Conservation (phyloP, 2,113 vertebrate species). For the Sapajus apella region DNA sequence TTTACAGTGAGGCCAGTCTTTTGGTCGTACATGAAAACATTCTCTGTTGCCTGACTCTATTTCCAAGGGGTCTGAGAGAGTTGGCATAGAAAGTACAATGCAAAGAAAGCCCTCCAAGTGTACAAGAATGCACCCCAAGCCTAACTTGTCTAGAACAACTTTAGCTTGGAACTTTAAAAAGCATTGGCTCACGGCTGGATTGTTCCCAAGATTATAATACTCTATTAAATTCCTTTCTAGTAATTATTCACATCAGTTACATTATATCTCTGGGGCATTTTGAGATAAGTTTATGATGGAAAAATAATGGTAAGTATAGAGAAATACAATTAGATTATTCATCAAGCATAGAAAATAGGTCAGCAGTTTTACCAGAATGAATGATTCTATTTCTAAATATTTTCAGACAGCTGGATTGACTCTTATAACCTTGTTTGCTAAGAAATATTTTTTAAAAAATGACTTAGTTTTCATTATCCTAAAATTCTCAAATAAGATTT, state of each 20-base stretch:
- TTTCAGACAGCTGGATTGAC: background rate
- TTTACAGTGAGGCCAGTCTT: background rate
- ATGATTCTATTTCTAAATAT: constrained; percentile 26
- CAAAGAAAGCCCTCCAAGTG: background rate
- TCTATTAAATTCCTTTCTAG: background rate
- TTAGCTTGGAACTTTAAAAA: background rate
- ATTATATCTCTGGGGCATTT: background rate
- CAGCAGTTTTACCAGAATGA: background rate
- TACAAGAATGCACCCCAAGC: background rate
- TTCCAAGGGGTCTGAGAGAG: background rate
- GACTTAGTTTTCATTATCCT: background rate
- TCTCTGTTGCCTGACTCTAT: background rate
- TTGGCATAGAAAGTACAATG: background rate
- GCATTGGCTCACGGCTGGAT: background rate
- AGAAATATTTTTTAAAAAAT: background rate
- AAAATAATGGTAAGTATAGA: background rate
- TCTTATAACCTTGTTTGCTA: background rate
- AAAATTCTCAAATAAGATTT: constrained; percentile 1
- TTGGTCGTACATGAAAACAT: background rate
- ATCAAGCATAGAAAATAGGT: background rate
- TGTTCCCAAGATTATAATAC: background rate
- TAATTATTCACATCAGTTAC: constrained; percentile 16
- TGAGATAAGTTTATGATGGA: constrained; percentile 17
- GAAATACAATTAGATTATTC: background rate
- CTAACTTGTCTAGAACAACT: background rate